Base-by-base conservation (phyloP, 2,797 vertebrate species). In the Arnoldichthys spilopterus region DNA sequence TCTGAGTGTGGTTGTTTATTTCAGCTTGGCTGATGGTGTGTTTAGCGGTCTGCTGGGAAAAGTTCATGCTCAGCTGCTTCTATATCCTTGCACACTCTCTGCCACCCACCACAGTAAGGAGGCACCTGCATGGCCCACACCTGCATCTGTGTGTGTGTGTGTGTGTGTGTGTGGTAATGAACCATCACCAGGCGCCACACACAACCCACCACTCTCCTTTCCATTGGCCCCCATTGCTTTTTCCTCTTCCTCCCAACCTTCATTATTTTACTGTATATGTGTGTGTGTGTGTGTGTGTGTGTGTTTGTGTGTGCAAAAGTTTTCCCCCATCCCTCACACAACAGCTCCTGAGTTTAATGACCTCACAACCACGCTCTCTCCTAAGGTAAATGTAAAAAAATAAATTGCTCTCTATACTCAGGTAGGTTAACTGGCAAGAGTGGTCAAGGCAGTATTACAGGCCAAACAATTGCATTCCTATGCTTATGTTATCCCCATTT, bases 131-230 rank as follows among this genome's bases (percentile, higher is more conserved):
- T 91, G 83, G 78, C 85, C 88, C 67, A 34, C 71, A 78, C 69
- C 70, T 69, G 74, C 30, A 30, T 76, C 63, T 70, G 70, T 64
- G 43, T 75, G 71, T 66, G 28, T 53, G 47, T 76, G 73, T 69
- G 37, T 74, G 62, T 51, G 40, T 47, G 73, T 66, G 45, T 82
- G 51, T 56, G 76, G 84, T 91, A 92, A 91, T 92, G 89, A 93
- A 90, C 90, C 89, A 83, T 86, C 86, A 90, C 90, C 83, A 88
- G 90, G 91, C 89, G 89, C 91, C 91, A 88, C 49, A 82, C 77
- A 51, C 78, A 72, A 79, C 82, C 85, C 30, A 24, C 47, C 58
- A 15, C 61, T 54, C 70, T 56, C 16, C 63, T 12, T n/a, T 12
- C 40, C 8, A 13, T 22, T 43, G 8, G 22, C n/a, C 4, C 26